phyloP scores from a whole-genome alignment of 1,140 invertebrate species.

The Cotesia glomerata region DNA sequence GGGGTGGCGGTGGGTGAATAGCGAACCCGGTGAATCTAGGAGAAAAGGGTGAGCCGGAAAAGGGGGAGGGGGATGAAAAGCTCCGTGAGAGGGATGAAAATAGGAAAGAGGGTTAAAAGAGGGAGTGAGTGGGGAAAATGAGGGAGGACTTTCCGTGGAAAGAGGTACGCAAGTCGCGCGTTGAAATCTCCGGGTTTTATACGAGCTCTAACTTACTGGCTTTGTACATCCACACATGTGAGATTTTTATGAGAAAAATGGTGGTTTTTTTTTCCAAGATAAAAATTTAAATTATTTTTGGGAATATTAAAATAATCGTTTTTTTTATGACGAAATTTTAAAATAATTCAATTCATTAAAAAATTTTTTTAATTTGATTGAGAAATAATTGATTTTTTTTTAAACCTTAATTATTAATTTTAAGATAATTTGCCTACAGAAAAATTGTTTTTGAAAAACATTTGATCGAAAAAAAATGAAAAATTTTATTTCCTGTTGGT shows the following conservation, averaged over 20 bases:
- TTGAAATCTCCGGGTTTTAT: conserved; percentile 55
- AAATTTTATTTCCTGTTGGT: no score
- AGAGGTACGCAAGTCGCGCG: conserved; percentile 47
- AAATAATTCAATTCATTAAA: no score
- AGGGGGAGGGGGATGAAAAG: not conserved
- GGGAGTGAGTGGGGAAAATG: conserved; percentile 4
- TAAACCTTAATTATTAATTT: no score
- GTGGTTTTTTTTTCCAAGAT: not conserved
- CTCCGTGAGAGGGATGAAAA: conserved; percentile 8
- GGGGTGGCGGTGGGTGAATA: conserved; percentile 12
- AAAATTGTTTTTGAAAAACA: no score
- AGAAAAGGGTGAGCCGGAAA: conserved; percentile 20
- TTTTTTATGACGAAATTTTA: no score
- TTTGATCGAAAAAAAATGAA: no score
- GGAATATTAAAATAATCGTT: no score
- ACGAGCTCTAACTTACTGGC: not conserved
- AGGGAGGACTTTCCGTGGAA: no score
- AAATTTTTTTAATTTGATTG: no score
- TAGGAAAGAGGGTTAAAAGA: conserved; percentile 13
- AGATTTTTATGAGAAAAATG: not conserved
- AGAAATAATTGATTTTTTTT: no score
- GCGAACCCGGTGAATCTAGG: not conserved
- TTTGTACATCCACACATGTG: not conserved
- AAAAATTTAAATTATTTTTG: no score
- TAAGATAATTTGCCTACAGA: no score